Evolutionary conservation across 2,113 vertebrate genomes (phyloP), one percentile per base, ranked within the genome.

Genomic region (Gulo gulo): DNA sequence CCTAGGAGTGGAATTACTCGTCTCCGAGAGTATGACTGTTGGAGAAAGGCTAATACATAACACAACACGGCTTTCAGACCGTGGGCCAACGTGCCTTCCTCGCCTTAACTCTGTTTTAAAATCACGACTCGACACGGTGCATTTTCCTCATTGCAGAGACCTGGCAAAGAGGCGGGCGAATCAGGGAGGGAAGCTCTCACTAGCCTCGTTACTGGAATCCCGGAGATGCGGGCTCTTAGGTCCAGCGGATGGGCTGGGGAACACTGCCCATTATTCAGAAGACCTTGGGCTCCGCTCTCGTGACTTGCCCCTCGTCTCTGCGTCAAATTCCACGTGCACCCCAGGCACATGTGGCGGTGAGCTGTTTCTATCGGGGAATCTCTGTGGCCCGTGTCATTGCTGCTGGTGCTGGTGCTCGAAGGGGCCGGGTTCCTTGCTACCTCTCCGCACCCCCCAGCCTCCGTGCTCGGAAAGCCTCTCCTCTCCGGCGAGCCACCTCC

Each of bases 141-240:
- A 4, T 31, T 83, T 94, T 52, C 74, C 74, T 55, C 24, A 31
- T 88, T 13, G 52, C 31, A 61, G 86, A 31, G 2, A 39, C 8
- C n/a, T 20, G 16, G 52, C 42, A 47, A 76, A 59, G 42, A 31
- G 39, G 6, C 15, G 20, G 20, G 14, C 2, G 11, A 59, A 15
- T 13, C 12, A 7, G 20, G 42, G 29, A 63, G 55, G 61, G n/a
- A 71, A 4, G 5, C 5, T 61, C 52, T 79, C 24, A 21, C 26
- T 21, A 89, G 39, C 11, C n/a, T 55, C 34, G 24, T 13, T 24
- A 10, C 0, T 1, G 7, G 63, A 73, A 24, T 4, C 26, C 23
- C 47, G 61, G 52, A 26, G 2, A 61, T 0, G 0, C 4, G 39
- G 78, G 29, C 9, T 59, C 3, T 45, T 1, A 0, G 2, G 47